These are phyloP conservation scores for Crenuchus spilurus DNA, from an alignment of 2,797 vertebrate species.

Conservation along the genomic window DNA sequence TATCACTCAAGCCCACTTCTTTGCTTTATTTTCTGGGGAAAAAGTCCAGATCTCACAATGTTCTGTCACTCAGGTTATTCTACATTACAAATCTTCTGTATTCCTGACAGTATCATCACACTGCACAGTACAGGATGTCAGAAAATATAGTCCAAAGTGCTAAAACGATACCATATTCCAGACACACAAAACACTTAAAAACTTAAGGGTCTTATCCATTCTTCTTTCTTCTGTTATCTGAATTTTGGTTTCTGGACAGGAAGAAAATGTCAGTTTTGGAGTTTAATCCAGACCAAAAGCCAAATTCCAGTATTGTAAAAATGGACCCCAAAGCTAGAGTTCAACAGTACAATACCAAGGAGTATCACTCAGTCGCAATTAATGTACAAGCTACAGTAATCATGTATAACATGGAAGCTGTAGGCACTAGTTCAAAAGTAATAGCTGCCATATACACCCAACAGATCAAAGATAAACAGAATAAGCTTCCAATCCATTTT, in stretches of 20 bases:
- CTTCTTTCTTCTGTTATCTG: background rate
- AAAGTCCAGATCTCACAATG: background rate
- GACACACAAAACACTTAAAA: too few relatives aligned
- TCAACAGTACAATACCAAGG: conserved; percentile 10
- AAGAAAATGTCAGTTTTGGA: background rate
- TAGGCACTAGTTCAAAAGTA: conserved; percentile 13
- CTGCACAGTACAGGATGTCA: background rate
- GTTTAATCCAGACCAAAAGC: background rate
- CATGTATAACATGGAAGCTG: conserved; percentile 25
- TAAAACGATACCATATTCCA: too few relatives aligned
- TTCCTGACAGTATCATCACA: background rate
- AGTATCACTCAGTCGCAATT: background rate
- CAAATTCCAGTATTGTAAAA: background rate
- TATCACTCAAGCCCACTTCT: background rate
- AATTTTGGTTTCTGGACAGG: background rate
- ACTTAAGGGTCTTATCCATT: too few relatives aligned
- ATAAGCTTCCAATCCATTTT: background rate
- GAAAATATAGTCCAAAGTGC: background rate
- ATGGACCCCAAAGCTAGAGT: background rate
- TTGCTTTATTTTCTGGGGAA: background rate
- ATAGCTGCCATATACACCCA: conserved; percentile 41
- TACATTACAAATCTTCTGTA: too few relatives aligned
- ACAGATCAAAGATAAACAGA: background rate
- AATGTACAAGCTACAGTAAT: background rate
- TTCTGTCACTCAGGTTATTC: background rate